Conservation (phyloP, 2,888 invertebrate genomes). For the Apodemia zela region DNA sequence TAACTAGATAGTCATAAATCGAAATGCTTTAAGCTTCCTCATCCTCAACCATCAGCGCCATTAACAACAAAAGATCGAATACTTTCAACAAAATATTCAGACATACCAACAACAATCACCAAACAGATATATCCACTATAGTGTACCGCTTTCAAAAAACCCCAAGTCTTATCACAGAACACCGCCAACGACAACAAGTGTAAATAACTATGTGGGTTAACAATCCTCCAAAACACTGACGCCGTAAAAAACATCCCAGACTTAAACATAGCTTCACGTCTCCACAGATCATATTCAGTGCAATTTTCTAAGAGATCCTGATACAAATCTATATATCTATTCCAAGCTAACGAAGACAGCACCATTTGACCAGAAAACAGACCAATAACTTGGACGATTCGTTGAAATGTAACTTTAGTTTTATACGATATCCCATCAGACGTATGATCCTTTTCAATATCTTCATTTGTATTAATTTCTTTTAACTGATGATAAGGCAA, state of each 20-base stretch:
- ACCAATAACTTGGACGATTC: constrained; percentile 83
- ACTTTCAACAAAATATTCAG: constrained; percentile 83
- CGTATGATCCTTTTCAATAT: constrained; percentile 64
- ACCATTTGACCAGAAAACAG: constrained; percentile 86
- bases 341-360: constrained; percentile 89
- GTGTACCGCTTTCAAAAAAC: constrained; percentile 85
- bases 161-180: constrained; percentile 91
- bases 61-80: constrained; percentile 45
- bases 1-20: neutral
- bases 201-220: constrained; percentile 88
- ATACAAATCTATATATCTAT: constrained; percentile 89
- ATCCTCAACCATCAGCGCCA: neutral
- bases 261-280: constrained; percentile 81
- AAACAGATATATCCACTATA: constrained; percentile 86
- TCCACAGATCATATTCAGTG: constrained; percentile 67
- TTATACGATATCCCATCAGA: constrained; percentile 82
- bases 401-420: constrained; percentile 84
- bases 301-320: constrained; percentile 87
- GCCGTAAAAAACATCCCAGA: constrained; percentile 88
- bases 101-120: constrained; percentile 83
- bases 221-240: constrained; percentile 87
- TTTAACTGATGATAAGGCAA: constrained; percentile 70
- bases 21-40: neutral
- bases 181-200: constrained; percentile 88
- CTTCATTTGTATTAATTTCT: constrained; percentile 63